Conservation (phyloP, 2,888 invertebrate species). For the Polyploca ridens region DNA sequence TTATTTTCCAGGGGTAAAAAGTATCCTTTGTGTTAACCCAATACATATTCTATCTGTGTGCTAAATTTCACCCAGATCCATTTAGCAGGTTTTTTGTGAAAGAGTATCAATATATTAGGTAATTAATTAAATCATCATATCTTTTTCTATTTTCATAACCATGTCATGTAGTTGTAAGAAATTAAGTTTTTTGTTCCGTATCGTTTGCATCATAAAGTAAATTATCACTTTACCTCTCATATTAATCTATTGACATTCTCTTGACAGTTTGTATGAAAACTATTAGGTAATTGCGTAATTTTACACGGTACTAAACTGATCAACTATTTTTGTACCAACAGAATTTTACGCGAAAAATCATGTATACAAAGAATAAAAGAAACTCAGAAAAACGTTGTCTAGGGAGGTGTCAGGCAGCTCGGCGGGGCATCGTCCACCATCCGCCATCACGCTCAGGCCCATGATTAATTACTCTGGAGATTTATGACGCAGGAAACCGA, state of each 20-base stretch:
- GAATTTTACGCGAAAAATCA: slow-evolving; percentile 10
- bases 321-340: neutral
- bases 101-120: too few relatives aligned
- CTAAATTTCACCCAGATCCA: too few relatives aligned
- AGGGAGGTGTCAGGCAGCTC: slow-evolving; percentile 31
- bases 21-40: too few relatives aligned
- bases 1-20: too few relatives aligned
- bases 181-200: too few relatives aligned
- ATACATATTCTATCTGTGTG: too few relatives aligned
- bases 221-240: too few relatives aligned
- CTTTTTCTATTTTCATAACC: neutral
- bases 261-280: too few relatives aligned
- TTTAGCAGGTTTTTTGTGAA: neutral
- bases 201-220: too few relatives aligned
- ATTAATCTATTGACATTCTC: too few relatives aligned
- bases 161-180: slow-evolving; percentile 9
- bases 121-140: too few relatives aligned
- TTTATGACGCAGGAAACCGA: slow-evolving; percentile 59
- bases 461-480: slow-evolving; percentile 63
- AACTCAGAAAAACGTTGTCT: slow-evolving; percentile 35
- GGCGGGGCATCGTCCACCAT: slow-evolving; percentile 33
- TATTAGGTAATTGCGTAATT: slow-evolving; percentile 5
- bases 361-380: slow-evolving; percentile 21
- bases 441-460: slow-evolving; percentile 42
- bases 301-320: slow-evolving; percentile 13